These are phyloP conservation scores for Misgurnus mizolepis DNA, from an alignment of 2,113 vertebrate species.

Conservation along the genomic window DNA sequence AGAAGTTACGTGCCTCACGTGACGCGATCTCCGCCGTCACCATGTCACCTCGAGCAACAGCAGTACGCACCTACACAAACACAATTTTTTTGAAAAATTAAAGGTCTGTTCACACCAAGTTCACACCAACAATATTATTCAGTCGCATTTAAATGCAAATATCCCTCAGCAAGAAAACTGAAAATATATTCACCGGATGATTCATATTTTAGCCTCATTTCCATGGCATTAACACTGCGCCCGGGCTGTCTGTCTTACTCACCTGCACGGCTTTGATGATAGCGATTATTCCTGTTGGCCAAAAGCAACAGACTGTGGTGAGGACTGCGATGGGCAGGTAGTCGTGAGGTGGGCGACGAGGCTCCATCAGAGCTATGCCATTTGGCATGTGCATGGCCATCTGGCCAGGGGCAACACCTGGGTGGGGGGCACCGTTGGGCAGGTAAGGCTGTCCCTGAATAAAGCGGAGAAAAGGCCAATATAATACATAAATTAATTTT, in stretches of 20 bases:
- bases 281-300: conserved; percentile 92
- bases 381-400: conserved; percentile 85
- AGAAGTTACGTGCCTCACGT: conserved; percentile 91
- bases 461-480: neutral
- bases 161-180: neutral
- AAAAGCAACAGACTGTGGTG: conserved; percentile 95
- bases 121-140: neutral
- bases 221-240: neutral
- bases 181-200: neutral
- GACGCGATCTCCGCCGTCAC: conserved; percentile 92
- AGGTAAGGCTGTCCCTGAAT: conserved; percentile 76
- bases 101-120: neutral
- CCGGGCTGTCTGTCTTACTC: conserved; percentile 24
- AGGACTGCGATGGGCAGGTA: conserved; percentile 93
- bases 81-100: neutral
- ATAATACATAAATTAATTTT: no score
- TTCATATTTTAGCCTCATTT: conserved; percentile 5
- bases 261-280: conserved; percentile 95
- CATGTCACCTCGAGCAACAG: conserved; percentile 88
- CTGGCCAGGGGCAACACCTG: conserved; percentile 71
- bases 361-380: conserved; percentile 85
- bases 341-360: conserved; percentile 87
- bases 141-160: neutral
- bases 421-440: conserved; percentile 65
- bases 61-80: conserved; percentile 81